Evolutionary conservation across 1,140 invertebrate species (phyloP).

Genomic region (Tetramorium parvispinum): DNA sequence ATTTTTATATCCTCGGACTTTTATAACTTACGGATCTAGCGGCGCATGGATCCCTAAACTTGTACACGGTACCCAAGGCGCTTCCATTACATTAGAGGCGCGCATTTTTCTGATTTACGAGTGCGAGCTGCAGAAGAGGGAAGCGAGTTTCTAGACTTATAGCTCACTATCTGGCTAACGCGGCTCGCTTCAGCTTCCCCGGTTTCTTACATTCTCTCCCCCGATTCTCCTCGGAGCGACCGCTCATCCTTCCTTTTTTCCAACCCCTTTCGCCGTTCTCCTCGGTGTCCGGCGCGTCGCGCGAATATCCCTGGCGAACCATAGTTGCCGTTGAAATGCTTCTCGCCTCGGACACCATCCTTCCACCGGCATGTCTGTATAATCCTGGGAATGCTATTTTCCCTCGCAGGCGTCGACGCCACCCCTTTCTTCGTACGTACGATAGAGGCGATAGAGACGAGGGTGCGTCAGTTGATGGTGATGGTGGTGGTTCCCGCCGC

Average conservation of each 20-base stretch:
- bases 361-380: constrained; percentile 46
- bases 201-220: not conserved
- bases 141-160: constrained; percentile 54
- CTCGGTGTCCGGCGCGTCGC: not conserved
- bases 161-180: constrained; percentile 49
- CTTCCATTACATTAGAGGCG: constrained; percentile 52
- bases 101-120: constrained; percentile 62
- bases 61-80: constrained; percentile 27
- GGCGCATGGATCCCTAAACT: constrained; percentile 30
- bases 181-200: constrained; percentile 22
- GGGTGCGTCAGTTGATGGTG: constrained; percentile 38
- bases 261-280: not conserved
- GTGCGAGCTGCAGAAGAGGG: constrained; percentile 15
- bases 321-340: constrained; percentile 33
- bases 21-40: constrained; percentile 35
- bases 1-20: constrained; percentile 35
- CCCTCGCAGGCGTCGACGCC: constrained; percentile 33
- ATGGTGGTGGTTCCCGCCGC: constrained; percentile 30
- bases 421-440: not conserved
- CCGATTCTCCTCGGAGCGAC: not conserved
- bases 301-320: constrained; percentile 4
- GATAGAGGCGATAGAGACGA: not conserved
- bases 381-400: constrained; percentile 69
- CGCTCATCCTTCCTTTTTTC: constrained; percentile 30
- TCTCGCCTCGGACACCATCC: constrained; percentile 31